These are phyloP conservation scores for Drosophila bipectinata DNA, from an alignment of 1,140 invertebrate genomes.

Conservation along the genomic window DNA sequence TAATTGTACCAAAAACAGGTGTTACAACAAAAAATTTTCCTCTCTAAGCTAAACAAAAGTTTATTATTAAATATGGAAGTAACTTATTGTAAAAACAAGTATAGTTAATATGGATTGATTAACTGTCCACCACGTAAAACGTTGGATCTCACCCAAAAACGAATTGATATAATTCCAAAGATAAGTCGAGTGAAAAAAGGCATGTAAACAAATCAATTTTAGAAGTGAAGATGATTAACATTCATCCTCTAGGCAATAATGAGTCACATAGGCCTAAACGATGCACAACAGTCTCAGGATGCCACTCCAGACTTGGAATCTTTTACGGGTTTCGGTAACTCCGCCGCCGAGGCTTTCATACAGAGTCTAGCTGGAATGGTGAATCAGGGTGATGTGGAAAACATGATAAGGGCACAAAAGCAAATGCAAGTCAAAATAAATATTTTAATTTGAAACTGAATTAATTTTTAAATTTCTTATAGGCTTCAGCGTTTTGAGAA, in stretches of 20 bases:
- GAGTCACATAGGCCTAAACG: slow-evolving; percentile 34
- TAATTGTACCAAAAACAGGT: slow-evolving; percentile 15
- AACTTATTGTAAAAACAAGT: neutral
- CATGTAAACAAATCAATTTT: slow-evolving; percentile 25
- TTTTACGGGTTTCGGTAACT: slow-evolving; percentile 83
- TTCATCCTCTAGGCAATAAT: neutral
- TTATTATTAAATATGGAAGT: neutral
- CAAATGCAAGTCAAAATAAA: slow-evolving; percentile 89
- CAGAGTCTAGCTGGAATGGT: slow-evolving; percentile 95
- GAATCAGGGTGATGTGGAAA: slow-evolving; percentile 95
- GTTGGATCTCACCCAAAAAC: neutral
- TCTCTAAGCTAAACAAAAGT: slow-evolving; percentile 19
- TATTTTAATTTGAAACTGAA: neutral
- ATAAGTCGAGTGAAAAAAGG: neutral
- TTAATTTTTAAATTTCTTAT: neutral
- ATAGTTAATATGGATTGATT: neutral
- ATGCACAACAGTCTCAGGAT: slow-evolving; percentile 42
- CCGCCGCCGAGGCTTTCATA: slow-evolving; percentile 95
- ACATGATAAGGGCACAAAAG: slow-evolving; percentile 95
- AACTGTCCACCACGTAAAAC: too few relatives aligned
- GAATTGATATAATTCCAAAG: neutral
- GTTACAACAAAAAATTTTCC: slow-evolving; percentile 9
- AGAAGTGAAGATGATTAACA: neutral
- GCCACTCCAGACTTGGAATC: slow-evolving; percentile 67
- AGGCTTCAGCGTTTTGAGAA: slow-evolving; percentile 98